phyloP scores from a whole-genome alignment of 2,797 vertebrate genomes.

The Chaetodon trifasciatus region DNA sequence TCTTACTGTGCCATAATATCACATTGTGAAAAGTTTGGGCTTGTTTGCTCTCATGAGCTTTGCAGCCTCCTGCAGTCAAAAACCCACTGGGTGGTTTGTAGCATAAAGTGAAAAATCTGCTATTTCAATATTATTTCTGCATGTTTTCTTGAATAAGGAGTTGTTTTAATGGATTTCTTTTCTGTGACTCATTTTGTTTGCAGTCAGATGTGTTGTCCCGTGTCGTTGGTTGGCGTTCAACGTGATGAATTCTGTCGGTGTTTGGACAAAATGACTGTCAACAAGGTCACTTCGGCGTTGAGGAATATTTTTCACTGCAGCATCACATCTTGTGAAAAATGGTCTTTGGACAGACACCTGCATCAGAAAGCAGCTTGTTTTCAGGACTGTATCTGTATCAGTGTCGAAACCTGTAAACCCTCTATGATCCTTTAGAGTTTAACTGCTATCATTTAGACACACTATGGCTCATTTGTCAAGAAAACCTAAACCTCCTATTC shows the following conservation, averaged over 20 bases:
- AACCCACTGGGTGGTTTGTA: neutral
- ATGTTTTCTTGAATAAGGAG: neutral
- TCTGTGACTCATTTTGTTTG: conserved; percentile 31
- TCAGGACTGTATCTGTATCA: neutral
- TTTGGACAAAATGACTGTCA: conserved; percentile 5
- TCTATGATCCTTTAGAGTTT: neutral
- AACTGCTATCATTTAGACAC: neutral
- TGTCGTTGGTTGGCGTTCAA: conserved; percentile 20
- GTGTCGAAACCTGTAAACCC: neutral
- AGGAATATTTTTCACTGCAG: neutral
- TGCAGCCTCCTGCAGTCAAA: neutral
- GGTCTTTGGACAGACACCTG: neutral
- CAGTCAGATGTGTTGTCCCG: conserved; percentile 31
- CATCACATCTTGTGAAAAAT: neutral
- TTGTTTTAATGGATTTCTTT: neutral
- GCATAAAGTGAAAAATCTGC: neutral
- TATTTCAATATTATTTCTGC: too few relatives aligned
- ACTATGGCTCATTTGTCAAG: neutral
- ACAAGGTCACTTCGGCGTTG: conserved; percentile 3
- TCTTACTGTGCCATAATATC: neutral
- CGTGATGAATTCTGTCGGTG: conserved; percentile 9
- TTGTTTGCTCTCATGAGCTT: neutral
- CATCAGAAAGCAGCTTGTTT: neutral
- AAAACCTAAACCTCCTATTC: neutral
- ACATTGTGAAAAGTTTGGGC: neutral